Evolutionary conservation across 2,113 vertebrate genomes (phyloP).

Genomic region (Brevimyrus niger): DNA sequence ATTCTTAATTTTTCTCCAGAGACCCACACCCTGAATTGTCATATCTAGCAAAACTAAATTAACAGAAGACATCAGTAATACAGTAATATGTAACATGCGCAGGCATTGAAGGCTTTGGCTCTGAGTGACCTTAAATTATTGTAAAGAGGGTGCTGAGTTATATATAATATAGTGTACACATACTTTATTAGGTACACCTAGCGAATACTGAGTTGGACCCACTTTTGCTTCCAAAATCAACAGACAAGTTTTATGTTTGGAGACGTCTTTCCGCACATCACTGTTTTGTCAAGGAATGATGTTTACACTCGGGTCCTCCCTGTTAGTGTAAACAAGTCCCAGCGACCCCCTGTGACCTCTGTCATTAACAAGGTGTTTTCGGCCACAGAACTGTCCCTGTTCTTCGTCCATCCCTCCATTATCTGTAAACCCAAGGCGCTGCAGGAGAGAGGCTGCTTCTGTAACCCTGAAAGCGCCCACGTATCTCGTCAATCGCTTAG

Average conservation of each 20-base stretch:
- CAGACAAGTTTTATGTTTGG: background rate
- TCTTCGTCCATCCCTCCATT: background rate
- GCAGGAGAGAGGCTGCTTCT: background rate
- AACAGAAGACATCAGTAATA: background rate
- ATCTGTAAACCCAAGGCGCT: background rate
- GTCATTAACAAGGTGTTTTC: background rate
- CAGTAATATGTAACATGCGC: background rate
- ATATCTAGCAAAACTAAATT: background rate
- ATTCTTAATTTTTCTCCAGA: background rate
- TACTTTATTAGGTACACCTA: background rate
- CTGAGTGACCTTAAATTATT: constrained; percentile 11
- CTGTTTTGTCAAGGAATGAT: background rate
- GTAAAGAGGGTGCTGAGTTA: background rate
- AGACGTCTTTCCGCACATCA: background rate
- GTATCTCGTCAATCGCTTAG: background rate
- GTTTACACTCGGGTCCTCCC: background rate
- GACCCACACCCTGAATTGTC: too few species aligned
- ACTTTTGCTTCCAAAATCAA: background rate
- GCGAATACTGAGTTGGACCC: background rate
- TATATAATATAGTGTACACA: background rate
- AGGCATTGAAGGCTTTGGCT: background rate
- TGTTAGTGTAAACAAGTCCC: background rate
- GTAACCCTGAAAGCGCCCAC: background rate
- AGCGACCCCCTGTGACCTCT: background rate
- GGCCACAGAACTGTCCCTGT: background rate